Conservation (phyloP, 2,797 vertebrate species). For the Sebastiscus tertius region DNA sequence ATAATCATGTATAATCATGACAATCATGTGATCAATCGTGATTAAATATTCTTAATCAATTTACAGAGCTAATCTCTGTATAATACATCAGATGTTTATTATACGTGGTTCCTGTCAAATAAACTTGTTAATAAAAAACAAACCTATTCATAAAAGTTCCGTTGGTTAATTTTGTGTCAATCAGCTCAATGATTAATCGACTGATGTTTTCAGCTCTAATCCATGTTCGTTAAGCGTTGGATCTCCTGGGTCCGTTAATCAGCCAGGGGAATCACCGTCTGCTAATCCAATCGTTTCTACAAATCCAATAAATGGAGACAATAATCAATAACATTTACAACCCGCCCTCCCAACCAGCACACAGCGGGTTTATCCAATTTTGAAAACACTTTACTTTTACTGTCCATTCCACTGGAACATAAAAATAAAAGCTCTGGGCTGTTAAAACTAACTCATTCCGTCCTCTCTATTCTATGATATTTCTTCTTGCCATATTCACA, state of each 20-base stretch:
- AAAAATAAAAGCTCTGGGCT: not conserved
- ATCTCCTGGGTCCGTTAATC: not conserved
- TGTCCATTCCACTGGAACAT: not conserved
- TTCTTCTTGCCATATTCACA: not conserved
- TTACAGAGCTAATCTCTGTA: too few relatives aligned
- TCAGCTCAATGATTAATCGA: not conserved
- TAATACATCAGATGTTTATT: too few relatives aligned
- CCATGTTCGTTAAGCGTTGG: not conserved
- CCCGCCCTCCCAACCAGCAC: not conserved
- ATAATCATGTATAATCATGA: too few relatives aligned
- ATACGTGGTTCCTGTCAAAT: too few relatives aligned
- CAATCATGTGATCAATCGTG: too few relatives aligned
- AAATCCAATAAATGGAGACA: not conserved
- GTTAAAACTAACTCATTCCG: not conserved
- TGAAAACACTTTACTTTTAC: not conserved
- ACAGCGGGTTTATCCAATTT: not conserved
- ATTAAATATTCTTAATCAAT: too few relatives aligned
- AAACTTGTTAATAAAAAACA: not conserved
- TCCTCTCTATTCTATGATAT: not conserved
- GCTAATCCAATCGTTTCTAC: not conserved
- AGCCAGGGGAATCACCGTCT: not conserved
- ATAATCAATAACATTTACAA: slow-evolving; percentile 6
- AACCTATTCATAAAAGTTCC: not conserved
- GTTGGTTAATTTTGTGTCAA: not conserved
- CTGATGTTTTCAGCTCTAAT: not conserved